phyloP scores from a whole-genome alignment of 2,113 vertebrate genomes.

The Lipophrys pholis region DNA sequence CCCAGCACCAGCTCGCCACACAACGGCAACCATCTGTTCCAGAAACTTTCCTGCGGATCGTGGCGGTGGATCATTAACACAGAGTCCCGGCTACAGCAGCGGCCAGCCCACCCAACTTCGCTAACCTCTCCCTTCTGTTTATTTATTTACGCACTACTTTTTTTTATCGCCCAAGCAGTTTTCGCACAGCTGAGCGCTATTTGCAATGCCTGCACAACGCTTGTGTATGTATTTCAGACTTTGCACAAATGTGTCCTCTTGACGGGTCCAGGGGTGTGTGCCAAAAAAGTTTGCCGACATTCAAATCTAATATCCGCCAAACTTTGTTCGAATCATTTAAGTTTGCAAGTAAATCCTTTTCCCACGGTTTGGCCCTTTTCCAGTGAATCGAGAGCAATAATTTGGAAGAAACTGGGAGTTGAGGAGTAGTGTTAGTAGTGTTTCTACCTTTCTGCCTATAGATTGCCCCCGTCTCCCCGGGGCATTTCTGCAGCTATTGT shows the following conservation, averaged over 20 bases:
- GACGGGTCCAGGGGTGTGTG: accelerated
- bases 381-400: too few species aligned
- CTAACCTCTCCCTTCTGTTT: conserved; percentile 27
- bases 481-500: too few species aligned
- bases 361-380: background rate
- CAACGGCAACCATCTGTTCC: conserved; percentile 53
- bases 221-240: conserved; percentile 28
- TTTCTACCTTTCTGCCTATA: too few species aligned
- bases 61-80: conserved; percentile 39
- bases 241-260: conserved; percentile 23
- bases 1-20: conserved; percentile 29
- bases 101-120: conserved; percentile 28
- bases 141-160: conserved; percentile 43
- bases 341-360: background rate
- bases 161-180: conserved; percentile 40
- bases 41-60: conserved; percentile 29
- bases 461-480: too few species aligned
- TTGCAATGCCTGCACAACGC: conserved; percentile 47
- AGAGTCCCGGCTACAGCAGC: conserved; percentile 14
- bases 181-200: conserved; percentile 41
- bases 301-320: conserved; percentile 8
- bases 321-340: conserved; percentile 20
- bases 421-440: too few species aligned
- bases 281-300: conserved; percentile 8
- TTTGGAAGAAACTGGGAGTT: too few species aligned